Conservation (phyloP, 2,113 vertebrate genomes). For the Triplophysa rosa region DNA sequence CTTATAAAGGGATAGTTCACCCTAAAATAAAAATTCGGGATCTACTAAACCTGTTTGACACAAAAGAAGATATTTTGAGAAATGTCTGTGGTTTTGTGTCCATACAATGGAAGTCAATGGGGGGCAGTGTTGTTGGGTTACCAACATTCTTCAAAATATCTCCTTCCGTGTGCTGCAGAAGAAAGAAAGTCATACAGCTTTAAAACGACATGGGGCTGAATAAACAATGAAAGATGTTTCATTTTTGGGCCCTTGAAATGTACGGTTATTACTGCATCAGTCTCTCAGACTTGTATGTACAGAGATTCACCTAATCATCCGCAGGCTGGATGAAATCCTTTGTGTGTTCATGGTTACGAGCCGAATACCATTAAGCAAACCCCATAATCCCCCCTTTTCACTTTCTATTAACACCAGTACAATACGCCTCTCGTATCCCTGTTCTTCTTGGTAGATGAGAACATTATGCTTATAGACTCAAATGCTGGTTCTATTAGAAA, state of each 20-base stretch:
- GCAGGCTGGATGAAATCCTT: slow-evolving; percentile 63
- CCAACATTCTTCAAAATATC: too few species aligned
- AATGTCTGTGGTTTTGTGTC: too few species aligned
- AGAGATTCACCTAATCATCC: slow-evolving; percentile 65
- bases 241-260: slow-evolving; percentile 49
- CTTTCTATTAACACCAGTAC: background rate
- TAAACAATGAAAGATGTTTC: too few species aligned
- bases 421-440: background rate
- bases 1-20: background rate
- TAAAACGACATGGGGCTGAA: too few species aligned
- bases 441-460: background rate
- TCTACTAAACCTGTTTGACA: too few species aligned
- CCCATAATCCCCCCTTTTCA: slow-evolving; percentile 42
- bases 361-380: slow-evolving; percentile 30
- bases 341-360: slow-evolving; percentile 33
- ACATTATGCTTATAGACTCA: slow-evolving; percentile 3
- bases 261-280: slow-evolving; percentile 37
- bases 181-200: too few species aligned
- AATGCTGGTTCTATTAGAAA: slow-evolving; percentile 7
- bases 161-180: too few species aligned
- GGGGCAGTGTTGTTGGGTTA: too few species aligned
- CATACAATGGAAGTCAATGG: too few species aligned
- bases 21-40: too few species aligned
- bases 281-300: slow-evolving; percentile 42
- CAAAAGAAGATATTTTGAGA: too few species aligned